Conservation (phyloP, 92 coral and sea anemone species). For the Montipora capitata region DNA sequence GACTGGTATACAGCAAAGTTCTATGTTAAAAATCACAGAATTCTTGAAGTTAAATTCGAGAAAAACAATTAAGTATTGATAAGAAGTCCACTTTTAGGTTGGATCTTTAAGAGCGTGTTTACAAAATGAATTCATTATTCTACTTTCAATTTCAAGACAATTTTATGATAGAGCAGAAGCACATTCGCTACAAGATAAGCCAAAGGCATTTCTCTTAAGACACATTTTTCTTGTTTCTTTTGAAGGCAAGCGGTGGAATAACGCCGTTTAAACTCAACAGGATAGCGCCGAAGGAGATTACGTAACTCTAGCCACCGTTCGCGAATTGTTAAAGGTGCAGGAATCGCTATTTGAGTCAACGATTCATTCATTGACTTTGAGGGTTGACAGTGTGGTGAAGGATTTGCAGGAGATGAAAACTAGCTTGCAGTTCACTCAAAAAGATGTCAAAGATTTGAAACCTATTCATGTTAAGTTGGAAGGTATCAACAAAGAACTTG, state of each 20-base stretch:
- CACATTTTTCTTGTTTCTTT: background rate
- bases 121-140: slow-evolving; percentile 5
- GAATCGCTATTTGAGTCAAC: too few species aligned
- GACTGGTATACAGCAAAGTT: slow-evolving; percentile 20
- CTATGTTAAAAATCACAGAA: slow-evolving; percentile 16
- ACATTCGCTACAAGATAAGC: slow-evolving; percentile 19
- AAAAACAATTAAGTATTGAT: slow-evolving; percentile 5
- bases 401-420: too few species aligned
- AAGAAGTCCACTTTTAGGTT: slow-evolving; percentile 9
- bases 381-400: too few species aligned
- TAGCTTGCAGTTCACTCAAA: too few species aligned
- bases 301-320: slow-evolving; percentile 9
- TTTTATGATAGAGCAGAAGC: slow-evolving; percentile 17
- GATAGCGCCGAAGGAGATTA: background rate
- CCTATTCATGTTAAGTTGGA: background rate
- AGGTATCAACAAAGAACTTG: background rate
- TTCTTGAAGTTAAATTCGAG: slow-evolving; percentile 10
- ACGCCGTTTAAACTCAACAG: slow-evolving; percentile 7
- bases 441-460: background rate
- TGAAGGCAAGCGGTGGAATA: background rate
- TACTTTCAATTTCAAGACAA: slow-evolving; percentile 17
- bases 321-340: background rate
- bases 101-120: slow-evolving; percentile 8
- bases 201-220: slow-evolving; percentile 14
- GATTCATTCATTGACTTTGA: too few species aligned